Evolutionary conservation across 2,113 vertebrate genomes (phyloP).

Genomic region (Nymphicus hollandicus): DNA sequence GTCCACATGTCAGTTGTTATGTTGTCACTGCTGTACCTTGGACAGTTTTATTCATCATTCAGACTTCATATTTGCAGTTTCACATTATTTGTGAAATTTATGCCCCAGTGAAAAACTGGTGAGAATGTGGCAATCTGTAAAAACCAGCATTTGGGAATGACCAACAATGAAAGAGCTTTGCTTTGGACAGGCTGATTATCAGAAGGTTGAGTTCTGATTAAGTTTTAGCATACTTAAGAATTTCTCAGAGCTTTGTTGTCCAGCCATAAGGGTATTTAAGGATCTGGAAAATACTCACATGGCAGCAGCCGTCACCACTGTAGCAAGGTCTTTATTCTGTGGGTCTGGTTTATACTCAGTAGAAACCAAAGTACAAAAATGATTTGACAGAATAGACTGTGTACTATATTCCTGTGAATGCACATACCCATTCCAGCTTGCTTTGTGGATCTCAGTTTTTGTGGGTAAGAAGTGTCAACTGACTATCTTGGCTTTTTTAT

Average conservation of each 20-base stretch:
- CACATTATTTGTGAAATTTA: not conserved
- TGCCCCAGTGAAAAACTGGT: not conserved
- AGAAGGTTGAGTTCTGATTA: not conserved
- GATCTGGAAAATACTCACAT: not conserved
- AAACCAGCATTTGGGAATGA: not conserved
- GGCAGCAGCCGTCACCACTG: not conserved
- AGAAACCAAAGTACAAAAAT: not conserved
- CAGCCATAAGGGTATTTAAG: not conserved
- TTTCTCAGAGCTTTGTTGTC: not conserved
- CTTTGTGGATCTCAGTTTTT: not conserved
- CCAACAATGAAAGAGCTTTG: not conserved
- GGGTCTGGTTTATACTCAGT: not conserved
- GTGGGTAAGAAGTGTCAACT: not conserved
- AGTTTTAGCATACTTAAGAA: not conserved
- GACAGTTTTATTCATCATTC: not conserved
- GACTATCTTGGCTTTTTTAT: not conserved
- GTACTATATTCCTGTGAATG: not conserved
- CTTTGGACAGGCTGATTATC: not conserved
- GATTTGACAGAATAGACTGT: not conserved
- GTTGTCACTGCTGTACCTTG: not conserved
- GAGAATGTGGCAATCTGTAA: not conserved
- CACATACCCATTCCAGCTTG: not conserved
- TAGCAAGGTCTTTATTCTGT: not conserved
- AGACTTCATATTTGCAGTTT: not conserved
- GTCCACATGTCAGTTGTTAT: not conserved